These are phyloP conservation scores for Metacarcinus magister DNA, from an alignment of 2,888 invertebrate species.

Conservation along the genomic window DNA sequence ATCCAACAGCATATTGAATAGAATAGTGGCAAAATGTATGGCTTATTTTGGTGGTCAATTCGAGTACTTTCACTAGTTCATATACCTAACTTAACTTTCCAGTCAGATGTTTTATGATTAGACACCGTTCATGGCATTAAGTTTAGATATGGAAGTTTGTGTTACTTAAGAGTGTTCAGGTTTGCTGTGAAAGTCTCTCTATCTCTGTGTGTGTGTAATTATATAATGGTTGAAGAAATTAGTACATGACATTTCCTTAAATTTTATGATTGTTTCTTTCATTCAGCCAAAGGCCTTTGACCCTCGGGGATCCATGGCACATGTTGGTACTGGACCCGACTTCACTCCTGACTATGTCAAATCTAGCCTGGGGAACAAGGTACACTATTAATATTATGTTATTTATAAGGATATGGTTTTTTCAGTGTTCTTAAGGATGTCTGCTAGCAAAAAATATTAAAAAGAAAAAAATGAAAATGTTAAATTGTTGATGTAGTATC, in stretches of 20 bases:
- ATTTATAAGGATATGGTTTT: not conserved
- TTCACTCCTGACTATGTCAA: slow-evolving; percentile 79
- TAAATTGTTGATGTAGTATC: too few species aligned
- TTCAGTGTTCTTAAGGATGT: not conserved
- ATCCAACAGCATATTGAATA: not conserved
- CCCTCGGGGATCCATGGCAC: slow-evolving; percentile 60
- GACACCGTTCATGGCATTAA: not conserved
- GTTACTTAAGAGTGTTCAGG: not conserved
- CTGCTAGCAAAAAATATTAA: not conserved
- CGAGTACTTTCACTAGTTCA: too few species aligned
- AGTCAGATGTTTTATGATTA: not conserved
- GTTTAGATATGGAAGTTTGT: not conserved
- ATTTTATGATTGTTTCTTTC: slow-evolving; percentile 38
- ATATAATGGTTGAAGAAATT: not conserved
- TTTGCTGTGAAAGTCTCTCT: not conserved
- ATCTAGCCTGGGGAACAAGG: slow-evolving; percentile 72
- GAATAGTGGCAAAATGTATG: not conserved
- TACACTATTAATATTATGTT: not conserved
- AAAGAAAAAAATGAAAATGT: not conserved
- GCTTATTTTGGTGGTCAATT: not conserved
- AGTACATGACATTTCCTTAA: not conserved
- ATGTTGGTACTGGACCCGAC: slow-evolving; percentile 72
- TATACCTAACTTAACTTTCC: not conserved
- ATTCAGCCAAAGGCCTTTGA: slow-evolving; percentile 64
- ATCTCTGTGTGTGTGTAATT: too few species aligned